Conservation (phyloP, 2,888 invertebrate species). For the Thalpophila matura region DNA sequence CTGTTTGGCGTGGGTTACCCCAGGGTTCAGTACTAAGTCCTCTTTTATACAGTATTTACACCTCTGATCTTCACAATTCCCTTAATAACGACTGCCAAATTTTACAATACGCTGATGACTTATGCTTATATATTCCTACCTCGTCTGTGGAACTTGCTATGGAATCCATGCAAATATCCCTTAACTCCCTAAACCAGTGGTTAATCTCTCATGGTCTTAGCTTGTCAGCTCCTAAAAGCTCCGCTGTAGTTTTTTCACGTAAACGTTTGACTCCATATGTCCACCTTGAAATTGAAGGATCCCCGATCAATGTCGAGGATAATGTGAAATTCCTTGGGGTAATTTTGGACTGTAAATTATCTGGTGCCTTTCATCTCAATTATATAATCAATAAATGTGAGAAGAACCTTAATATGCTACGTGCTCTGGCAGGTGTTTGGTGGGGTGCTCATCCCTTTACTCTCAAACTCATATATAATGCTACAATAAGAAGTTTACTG, state of each 20-base stretch:
- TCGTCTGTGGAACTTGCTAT: too few species aligned
- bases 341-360: neutral
- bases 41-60: neutral
- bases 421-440: neutral
- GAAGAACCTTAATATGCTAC: neutral
- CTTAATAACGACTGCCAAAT: too few species aligned
- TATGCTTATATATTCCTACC: too few species aligned
- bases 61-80: neutral
- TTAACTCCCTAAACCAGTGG: neutral
- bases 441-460: neutral
- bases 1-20: neutral
- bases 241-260: neutral
- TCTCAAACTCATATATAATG: neutral
- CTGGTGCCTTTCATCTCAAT: neutral
- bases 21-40: neutral
- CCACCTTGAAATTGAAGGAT: too few species aligned
- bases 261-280: neutral
- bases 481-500: neutral
- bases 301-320: neutral
- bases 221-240: neutral
- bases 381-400: neutral
- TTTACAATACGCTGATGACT: too few species aligned
- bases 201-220: neutral
- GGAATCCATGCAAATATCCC: neutral
- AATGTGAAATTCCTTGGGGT: neutral